Evolutionary conservation across 1,140 invertebrate genomes (phyloP), one percentile per base, ranked within the genome.

Genomic region (Apis laboriosa): DNA sequence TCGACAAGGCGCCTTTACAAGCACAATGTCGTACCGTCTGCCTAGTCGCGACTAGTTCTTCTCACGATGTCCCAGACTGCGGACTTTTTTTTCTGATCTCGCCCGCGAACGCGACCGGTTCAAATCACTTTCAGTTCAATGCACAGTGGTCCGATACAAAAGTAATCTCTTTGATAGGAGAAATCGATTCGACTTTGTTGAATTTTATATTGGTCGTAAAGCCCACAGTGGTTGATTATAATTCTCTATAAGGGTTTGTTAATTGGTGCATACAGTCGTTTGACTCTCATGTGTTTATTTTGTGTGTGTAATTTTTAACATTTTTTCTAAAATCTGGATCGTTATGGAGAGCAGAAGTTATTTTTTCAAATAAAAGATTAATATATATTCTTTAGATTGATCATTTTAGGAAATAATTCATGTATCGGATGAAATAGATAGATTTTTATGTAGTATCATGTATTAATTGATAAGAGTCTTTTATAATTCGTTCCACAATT

Each of bases 31-130:
- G 74, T 49, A 58, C 55, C 80, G 77, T 84, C 55, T 28, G 73
- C 60, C 70, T 86, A 84, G 86, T 88, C 87, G 85, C 58, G 86
- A 13, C 74, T 88, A 81, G 87, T 85, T 88, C 86, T 71, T 63
- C 56, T 63, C 82, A 66, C 74, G 81, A 68, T 76, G 73, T 67
- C 76, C 71, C 63, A 70, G 63, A 76, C 68, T 71, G 56, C 77
- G 86, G 77, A 74, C 60, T 70, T 72, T 64, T 72, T 82, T 80
- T 72, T 82, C 56, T 21, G 13, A 9, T 83, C 49, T 19, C 15
- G 24, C 60, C 34, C 76, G 77, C 17, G 61, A 13, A 56, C 77
- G 60, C 67, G 74, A 55, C n/a, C 11, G 49, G 13, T 28, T 72
- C 34, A 15, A 34, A 11, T 73, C 55, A 49, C 63, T 56, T 60